Percentiles rank a stretch among this genome's conserved stretches.
Conservation (phyloP, 2,113 vertebrate genomes). For the Empidonax alnorum region DNA sequence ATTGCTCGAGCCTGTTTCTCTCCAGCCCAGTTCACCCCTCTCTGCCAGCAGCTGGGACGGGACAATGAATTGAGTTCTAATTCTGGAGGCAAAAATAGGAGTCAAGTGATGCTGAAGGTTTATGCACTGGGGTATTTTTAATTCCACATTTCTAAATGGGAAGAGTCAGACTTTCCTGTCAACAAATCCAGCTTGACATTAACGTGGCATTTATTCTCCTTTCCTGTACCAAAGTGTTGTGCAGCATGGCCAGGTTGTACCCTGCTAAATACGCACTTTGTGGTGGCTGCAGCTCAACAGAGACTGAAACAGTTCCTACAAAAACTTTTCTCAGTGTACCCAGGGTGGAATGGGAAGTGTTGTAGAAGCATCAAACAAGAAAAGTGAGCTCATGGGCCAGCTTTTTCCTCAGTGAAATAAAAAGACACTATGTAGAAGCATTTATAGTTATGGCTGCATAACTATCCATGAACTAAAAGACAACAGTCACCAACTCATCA, state of each 20-base stretch:
- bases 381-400: background rate
- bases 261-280: background rate
- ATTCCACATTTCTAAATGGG: background rate
- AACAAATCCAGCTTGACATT: background rate
- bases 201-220: background rate
- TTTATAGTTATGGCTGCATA: background rate
- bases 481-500: background rate
- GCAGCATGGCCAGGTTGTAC: background rate
- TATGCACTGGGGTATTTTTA: background rate
- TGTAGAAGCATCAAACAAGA: background rate
- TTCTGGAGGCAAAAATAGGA: background rate
- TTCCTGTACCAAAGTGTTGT: background rate
- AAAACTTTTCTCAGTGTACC: background rate
- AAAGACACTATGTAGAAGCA: background rate
- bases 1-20: background rate
- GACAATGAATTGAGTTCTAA: background rate
- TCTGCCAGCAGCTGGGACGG: background rate
- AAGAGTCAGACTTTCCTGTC: background rate
- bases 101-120: background rate
- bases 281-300: background rate
- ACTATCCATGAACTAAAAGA: background rate
- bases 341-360: background rate
- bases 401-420: background rate
- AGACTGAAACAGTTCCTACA: background rate
- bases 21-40: background rate